Conservation (phyloP, 2,797 vertebrate genomes). For the Sebastes umbrosus region DNA sequence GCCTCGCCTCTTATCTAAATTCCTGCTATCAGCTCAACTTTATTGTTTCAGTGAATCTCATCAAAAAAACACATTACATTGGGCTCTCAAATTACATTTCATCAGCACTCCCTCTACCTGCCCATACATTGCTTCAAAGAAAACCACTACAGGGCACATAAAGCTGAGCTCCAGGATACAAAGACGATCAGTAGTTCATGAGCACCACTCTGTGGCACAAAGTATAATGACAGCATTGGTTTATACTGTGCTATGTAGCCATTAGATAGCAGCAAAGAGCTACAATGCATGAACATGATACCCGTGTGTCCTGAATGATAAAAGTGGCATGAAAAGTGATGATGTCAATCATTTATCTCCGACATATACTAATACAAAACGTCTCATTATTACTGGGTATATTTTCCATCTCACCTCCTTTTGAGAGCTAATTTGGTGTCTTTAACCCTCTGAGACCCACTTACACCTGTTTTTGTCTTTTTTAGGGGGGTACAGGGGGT, state of each 20-base stretch:
- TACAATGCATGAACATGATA: not conserved
- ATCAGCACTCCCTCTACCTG: constrained; percentile 27
- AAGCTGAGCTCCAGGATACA: not conserved
- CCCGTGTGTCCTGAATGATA: not conserved
- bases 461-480: too few species aligned
- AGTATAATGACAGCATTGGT: constrained; percentile 4
- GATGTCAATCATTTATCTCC: not conserved
- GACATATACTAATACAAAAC: not conserved
- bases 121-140: constrained; percentile 1
- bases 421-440: not conserved
- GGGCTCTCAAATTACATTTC: constrained; percentile 29
- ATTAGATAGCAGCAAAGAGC: constrained; percentile 39
- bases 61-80: constrained; percentile 37
- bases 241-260: not conserved
- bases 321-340: not conserved
- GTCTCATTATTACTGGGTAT: not conserved
- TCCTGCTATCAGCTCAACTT: not conserved
- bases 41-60: constrained; percentile 21
- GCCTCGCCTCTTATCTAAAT: constrained; percentile 18
- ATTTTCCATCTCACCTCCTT: not conserved
- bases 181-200: constrained; percentile 29
- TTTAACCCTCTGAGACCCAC: not conserved
- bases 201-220: constrained; percentile 67
- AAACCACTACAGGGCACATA: not conserved
- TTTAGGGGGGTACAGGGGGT: rapidly evolving